Evolutionary conservation across 2,888 invertebrate genomes (phyloP).

Genomic region (Rhyacophila evoluta): DNA sequence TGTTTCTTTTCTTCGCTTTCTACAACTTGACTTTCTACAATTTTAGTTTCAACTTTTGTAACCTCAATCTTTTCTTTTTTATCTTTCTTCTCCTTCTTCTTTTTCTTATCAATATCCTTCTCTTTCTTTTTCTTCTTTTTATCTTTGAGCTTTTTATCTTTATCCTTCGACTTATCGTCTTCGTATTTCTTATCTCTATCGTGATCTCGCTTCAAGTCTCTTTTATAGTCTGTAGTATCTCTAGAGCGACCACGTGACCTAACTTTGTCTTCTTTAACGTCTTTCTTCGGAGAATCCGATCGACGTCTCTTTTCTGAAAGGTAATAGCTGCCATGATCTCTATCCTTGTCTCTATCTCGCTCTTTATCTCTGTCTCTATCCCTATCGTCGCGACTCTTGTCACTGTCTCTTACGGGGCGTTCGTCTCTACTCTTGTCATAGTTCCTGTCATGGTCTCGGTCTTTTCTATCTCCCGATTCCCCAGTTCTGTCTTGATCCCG

Average conservation of each 20-base stretch:
- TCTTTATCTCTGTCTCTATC: conserved; percentile 63
- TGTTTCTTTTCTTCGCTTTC: conserved; percentile 56
- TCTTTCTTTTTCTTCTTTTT: conserved; percentile 66
- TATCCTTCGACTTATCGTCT: conserved; percentile 65
- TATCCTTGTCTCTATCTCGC: conserved; percentile 50
- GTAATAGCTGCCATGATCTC: conserved; percentile 46
- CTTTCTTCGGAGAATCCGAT: conserved; percentile 60
- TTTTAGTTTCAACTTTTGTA: conserved; percentile 57
- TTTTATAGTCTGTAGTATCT: conserved; percentile 61
- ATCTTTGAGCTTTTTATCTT: conserved; percentile 63
- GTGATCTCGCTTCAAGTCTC: conserved; percentile 59
- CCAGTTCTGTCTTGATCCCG: conserved; percentile 55
- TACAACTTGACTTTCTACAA: conserved; percentile 54
- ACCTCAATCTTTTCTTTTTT: conserved; percentile 69
- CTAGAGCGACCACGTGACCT: conserved; percentile 61
- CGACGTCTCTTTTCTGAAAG: conserved; percentile 46
- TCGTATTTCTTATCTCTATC: conserved; percentile 63
- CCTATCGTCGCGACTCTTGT: conserved; percentile 63
- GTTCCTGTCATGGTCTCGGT: conserved; percentile 61
- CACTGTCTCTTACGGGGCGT: conserved; percentile 58
- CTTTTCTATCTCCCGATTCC: conserved; percentile 63
- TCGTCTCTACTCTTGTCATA: conserved; percentile 55
- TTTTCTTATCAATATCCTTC: conserved; percentile 65
- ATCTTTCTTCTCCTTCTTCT: conserved; percentile 70
- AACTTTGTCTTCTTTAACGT: conserved; percentile 63